phyloP scores from a whole-genome alignment of 2,797 vertebrate genomes.

The Schizopygopsis malacanthus region DNA sequence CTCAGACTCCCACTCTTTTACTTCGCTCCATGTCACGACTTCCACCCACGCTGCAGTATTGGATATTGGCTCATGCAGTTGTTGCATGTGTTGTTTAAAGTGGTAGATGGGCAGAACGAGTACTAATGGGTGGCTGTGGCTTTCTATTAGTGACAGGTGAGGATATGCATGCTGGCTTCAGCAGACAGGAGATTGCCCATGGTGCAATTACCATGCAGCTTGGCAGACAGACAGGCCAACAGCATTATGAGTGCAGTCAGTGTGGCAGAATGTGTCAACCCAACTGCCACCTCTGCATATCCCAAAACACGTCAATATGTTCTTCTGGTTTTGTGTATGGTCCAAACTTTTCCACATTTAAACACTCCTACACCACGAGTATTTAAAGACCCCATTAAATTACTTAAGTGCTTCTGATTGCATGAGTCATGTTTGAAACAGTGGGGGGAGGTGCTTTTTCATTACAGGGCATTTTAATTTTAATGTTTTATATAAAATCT shows the following conservation, averaged over 20 bases:
- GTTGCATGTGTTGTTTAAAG: constrained; percentile 45
- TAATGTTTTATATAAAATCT: neutral
- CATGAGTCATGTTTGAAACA: neutral
- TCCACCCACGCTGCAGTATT: constrained; percentile 32
- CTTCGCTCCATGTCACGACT: constrained; percentile 23
- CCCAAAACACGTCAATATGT: constrained; percentile 33
- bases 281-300: constrained; percentile 5
- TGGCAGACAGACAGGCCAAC: constrained; percentile 39
- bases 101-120: constrained; percentile 16
- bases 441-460: neutral
- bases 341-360: constrained; percentile 12
- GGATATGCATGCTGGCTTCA: constrained; percentile 43
- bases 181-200: constrained; percentile 56
- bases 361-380: neutral
- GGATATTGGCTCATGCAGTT: constrained; percentile 36
- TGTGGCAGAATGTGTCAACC: constrained; percentile 46
- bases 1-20: constrained; percentile 46
- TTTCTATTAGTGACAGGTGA: constrained; percentile 50
- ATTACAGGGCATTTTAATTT: neutral
- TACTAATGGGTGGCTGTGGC: constrained; percentile 38
- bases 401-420: neutral
- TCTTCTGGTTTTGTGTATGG: constrained; percentile 4
- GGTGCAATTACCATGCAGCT: constrained; percentile 46
- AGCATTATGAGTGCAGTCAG: constrained; percentile 38
- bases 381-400: neutral